Evolutionary conservation across 2,113 vertebrate genomes (phyloP).

Genomic region (Trochalopteron elliotii): DNA sequence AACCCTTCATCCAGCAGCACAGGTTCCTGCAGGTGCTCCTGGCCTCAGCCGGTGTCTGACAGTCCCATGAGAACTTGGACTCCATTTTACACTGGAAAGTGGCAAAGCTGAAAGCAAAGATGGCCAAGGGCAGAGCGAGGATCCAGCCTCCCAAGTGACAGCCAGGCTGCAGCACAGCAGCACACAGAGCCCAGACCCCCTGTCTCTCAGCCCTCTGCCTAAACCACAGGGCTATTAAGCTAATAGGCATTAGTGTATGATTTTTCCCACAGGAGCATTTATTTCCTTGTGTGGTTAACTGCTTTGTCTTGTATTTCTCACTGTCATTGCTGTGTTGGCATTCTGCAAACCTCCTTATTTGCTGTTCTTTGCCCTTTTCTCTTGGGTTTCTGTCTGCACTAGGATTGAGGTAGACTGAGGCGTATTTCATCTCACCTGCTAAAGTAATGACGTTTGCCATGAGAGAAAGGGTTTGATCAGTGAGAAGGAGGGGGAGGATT

Average conservation of each 20-base stretch:
- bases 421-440: not conserved
- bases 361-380: conserved; percentile 43
- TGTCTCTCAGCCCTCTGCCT: conserved; percentile 18
- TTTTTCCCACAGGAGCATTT: conserved; percentile 63
- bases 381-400: conserved; percentile 34
- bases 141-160: not conserved
- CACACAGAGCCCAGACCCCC: not conserved
- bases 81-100: not conserved
- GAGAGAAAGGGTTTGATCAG: not conserved
- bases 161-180: not conserved
- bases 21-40: not conserved
- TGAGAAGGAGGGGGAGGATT: not conserved
- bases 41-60: not conserved
- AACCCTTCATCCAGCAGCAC: not conserved
- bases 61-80: not conserved
- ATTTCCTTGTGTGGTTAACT: conserved; percentile 65
- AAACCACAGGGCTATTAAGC: conserved; percentile 67
- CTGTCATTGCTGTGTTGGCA: conserved; percentile 52
- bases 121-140: not conserved
- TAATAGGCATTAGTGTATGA: conserved; percentile 74
- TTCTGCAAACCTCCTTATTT: conserved; percentile 46
- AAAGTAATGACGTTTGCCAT: conserved; percentile 33
- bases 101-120: not conserved
- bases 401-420: conserved; percentile 1
- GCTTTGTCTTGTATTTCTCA: conserved; percentile 57